Percentiles rank a stretch among this genome's conserved stretches.
Conservation (phyloP, 2,797 vertebrate species). For the Centropyge bicolor region DNA sequence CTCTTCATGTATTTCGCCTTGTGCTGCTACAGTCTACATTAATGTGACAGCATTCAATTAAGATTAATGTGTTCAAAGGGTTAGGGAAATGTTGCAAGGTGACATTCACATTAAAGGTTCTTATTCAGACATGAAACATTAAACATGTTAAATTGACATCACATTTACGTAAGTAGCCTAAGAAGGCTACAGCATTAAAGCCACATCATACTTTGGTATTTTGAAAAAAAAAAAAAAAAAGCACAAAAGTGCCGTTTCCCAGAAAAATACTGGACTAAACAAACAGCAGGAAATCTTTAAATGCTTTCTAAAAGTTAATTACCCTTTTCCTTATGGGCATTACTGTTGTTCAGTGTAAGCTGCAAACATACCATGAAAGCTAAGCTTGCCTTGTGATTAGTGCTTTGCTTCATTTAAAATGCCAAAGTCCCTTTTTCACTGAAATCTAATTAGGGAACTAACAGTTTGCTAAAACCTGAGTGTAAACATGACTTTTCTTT, state of each 20-base stretch:
- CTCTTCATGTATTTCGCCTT: neutral
- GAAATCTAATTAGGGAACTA: neutral
- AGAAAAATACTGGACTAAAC: neutral
- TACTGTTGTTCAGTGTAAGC: neutral
- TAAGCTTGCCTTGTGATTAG: slow-evolving; percentile 2
- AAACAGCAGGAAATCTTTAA: neutral
- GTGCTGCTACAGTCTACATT: neutral
- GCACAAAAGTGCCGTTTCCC: no score
- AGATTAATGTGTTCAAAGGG: no score
- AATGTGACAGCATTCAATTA: no score
- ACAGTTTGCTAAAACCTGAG: neutral
- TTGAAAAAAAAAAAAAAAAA: neutral
- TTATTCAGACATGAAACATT: neutral
- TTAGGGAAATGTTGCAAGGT: no score
- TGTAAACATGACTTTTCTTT: neutral
- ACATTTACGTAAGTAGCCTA: neutral
- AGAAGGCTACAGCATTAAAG: neutral
- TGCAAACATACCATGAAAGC: neutral
- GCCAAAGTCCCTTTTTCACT: neutral
- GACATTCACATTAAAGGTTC: no score
- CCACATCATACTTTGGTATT: neutral
- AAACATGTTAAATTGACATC: neutral
- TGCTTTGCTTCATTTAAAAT: slow-evolving; percentile 8
- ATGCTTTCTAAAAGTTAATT: neutral
- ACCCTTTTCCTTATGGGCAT: neutral